These are phyloP conservation scores for Hyperoodon ampullatus DNA, from an alignment of 2,113 vertebrate genomes.

Conservation along the genomic window DNA sequence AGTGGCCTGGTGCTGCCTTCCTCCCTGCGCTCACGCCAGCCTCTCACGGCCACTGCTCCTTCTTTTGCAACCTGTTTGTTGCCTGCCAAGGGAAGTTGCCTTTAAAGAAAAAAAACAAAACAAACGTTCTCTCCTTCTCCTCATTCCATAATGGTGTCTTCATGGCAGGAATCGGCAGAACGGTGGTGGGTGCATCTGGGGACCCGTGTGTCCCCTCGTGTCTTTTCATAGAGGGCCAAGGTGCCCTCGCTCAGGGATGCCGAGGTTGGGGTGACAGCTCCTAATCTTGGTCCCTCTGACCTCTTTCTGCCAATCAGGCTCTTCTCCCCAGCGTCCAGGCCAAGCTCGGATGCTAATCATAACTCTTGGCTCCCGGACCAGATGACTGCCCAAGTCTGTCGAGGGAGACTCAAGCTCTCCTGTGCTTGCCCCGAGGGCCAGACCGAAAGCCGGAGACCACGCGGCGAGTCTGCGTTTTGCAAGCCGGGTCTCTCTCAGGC, in stretches of 20 bases:
- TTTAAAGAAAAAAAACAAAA: neutral
- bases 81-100: neutral
- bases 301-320: conserved; percentile 8
- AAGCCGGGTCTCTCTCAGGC: neutral
- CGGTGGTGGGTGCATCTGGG: neutral
- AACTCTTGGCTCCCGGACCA: too few relatives aligned
- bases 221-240: neutral
- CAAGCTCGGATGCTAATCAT: conserved; percentile 47
- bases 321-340: conserved; percentile 60
- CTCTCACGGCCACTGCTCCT: conserved; percentile 24
- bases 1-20: conserved; percentile 72
- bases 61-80: conserved; percentile 3
- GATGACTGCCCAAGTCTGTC: conserved; percentile 22
- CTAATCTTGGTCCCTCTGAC: neutral
- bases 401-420: conserved; percentile 63
- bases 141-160: neutral
- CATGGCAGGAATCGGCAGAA: neutral
- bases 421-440: neutral
- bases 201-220: too few relatives aligned
- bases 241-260: neutral
- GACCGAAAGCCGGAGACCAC: neutral
- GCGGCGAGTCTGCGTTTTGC: neutral
- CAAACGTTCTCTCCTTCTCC: neutral
- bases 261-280: neutral
- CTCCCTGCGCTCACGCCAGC: neutral